Evolutionary conservation across 2,888 invertebrate genomes (phyloP).

Genomic region (Terebella lapidaria): DNA sequence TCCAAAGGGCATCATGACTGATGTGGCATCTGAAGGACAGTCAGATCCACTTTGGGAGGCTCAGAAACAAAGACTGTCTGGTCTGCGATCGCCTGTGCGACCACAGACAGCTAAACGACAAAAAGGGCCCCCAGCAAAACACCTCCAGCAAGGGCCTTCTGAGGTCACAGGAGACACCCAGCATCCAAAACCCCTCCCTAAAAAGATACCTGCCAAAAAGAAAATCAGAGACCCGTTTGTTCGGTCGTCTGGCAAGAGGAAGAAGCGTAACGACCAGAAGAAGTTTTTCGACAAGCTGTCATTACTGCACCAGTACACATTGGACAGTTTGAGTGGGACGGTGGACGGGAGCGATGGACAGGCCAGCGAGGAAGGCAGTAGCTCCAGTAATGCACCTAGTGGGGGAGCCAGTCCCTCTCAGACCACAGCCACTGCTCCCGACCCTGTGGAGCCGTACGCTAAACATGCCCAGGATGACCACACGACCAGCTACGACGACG

Average conservation of each 20-base stretch:
- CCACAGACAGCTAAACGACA: background rate
- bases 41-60: constrained; percentile 2
- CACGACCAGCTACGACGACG: constrained; percentile 30
- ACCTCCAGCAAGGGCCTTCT: background rate
- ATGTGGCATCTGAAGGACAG: background rate
- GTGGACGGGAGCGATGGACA: background rate
- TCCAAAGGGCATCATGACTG: background rate
- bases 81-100: background rate
- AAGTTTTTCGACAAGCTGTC: constrained; percentile 2
- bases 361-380: background rate
- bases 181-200: background rate
- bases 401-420: background rate
- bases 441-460: background rate
- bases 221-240: background rate
- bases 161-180: background rate
- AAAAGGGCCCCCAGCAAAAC: background rate
- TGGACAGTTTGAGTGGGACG: background rate
- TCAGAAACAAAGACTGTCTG: background rate
- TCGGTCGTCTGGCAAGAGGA: background rate
- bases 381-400: background rate
- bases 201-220: background rate
- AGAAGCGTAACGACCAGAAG: background rate
- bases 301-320: background rate
- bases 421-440: background rate
- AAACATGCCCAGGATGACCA: constrained; percentile 25